Conservation (phyloP, 2,113 vertebrate genomes). For the Galemys pyrenaicus region DNA sequence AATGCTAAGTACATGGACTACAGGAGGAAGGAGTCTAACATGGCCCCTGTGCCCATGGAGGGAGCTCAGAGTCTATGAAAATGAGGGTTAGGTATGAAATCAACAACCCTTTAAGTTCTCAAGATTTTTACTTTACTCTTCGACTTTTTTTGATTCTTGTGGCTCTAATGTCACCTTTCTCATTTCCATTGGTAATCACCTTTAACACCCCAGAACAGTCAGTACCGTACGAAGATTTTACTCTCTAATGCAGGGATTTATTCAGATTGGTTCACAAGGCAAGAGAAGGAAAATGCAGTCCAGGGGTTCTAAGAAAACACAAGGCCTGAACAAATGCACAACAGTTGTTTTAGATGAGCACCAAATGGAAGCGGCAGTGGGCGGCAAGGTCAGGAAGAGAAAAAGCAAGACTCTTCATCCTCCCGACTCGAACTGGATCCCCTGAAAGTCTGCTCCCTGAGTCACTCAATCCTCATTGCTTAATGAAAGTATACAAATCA, state of each 20-base stretch:
- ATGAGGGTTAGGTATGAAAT: neutral
- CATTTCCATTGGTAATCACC: neutral
- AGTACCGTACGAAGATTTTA: neutral
- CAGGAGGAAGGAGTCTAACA: neutral
- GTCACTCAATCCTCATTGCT: constrained; percentile 57
- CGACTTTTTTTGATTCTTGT: neutral
- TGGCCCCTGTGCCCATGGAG: neutral
- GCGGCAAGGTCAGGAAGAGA: too few relatives aligned
- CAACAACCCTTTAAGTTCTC: neutral
- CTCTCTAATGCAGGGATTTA: neutral
- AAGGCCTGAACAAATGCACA: neutral
- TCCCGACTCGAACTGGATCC: neutral
- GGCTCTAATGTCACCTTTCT: neutral
- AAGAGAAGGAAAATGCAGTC: neutral
- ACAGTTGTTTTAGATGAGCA: neutral
- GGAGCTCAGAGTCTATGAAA: neutral
- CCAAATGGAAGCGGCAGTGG: too few relatives aligned
- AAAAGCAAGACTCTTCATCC: neutral
- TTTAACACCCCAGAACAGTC: neutral
- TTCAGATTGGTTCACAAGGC: neutral
- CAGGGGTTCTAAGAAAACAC: neutral
- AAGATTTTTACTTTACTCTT: neutral
- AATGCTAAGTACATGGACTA: neutral
- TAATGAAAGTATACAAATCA: constrained; percentile 80
- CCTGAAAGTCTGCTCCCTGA: neutral